These are phyloP conservation scores for Brachionichthys hirsutus DNA, from an alignment of 2,113 vertebrate genomes.

Conservation along the genomic window DNA sequence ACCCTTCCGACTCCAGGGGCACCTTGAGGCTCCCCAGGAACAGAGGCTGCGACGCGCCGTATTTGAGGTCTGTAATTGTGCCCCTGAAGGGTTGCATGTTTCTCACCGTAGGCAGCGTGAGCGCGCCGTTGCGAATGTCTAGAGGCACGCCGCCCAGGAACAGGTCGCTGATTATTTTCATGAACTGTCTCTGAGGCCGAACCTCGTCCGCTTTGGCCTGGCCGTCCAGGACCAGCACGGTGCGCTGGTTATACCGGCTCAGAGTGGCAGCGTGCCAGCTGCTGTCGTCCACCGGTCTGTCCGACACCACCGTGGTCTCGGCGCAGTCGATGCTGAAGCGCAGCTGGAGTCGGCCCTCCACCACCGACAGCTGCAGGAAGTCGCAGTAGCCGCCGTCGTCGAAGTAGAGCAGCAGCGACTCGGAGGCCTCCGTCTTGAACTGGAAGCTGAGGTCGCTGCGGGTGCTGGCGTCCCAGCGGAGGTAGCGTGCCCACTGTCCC, in stretches of 20 bases:
- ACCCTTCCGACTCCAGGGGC: conserved; percentile 87
- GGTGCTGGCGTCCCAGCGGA: conserved; percentile 98
- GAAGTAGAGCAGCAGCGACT: conserved; percentile 94
- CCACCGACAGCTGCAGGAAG: conserved; percentile 91
- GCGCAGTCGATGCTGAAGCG: conserved; percentile 97
- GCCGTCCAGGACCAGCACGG: conserved; percentile 87
- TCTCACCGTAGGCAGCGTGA: conserved; percentile 88
- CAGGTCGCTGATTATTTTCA: conserved; percentile 97
- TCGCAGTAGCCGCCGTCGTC: conserved; percentile 97
- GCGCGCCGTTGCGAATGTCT: conserved; percentile 86
- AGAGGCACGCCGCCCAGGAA: conserved; percentile 92
- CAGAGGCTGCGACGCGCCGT: conserved; percentile 85
- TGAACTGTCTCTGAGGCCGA: conserved; percentile 86
- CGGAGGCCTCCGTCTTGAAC: conserved; percentile 90
- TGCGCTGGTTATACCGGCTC: conserved; percentile 87
- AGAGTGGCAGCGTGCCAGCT: conserved; percentile 90
- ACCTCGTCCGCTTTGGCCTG: conserved; percentile 85
- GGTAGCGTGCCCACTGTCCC: conserved; percentile 96
- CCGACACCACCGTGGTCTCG: conserved; percentile 83
- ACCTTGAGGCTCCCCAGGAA: conserved; percentile 89
- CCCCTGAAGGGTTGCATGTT: conserved; percentile 86
- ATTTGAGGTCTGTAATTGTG: conserved; percentile 92
- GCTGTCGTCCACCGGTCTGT: conserved; percentile 87
- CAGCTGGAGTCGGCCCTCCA: conserved; percentile 88
- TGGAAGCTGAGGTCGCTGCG: conserved; percentile 95